Base-by-base conservation (phyloP, 2,797 vertebrate species). In the Urocyon cinereoargenteus region DNA sequence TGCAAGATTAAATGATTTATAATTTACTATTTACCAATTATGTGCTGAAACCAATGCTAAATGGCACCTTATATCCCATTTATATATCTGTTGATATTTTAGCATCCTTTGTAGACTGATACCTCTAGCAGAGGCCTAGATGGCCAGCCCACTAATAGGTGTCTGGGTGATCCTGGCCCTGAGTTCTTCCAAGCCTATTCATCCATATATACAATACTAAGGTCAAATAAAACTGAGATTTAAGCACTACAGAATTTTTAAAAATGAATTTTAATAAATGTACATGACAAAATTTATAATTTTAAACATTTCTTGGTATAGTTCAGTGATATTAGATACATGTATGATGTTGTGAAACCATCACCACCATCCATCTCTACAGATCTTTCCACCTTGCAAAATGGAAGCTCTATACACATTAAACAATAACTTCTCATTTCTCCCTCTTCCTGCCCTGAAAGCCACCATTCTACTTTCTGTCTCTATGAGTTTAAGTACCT, bases 21-120 rank as follows among this genome's bases (percentile, higher is more conserved):
- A 93, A 62, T 83, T 77, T 78, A 8, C 0, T 88, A 57, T 94
- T 94, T 97, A 28, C 40, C 40, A 82, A 59, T 62, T 77, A 81
- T 45, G 5, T 85, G 6, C 13, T 91, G 61, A 78, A 55, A 55
- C 5, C 1, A 22, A n/a, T 24, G 3, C 36, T 92, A 77, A 78
- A 9, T 86, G 31, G 21, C 0, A n/a, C 13, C 18, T 13, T 82
- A 78, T 82, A 92, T 86, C 75, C 31, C 61, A 15, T 66, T 87
- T 36, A 77, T 90, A 45, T 45, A 45, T 85, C 34, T 14, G 40
- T 18, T 89, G 68, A 61, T 40, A 68, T 64, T 86, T 94, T 73
- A 89, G 34, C 10, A 13, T 5, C 3, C 19, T 22, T 92, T 36
- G 1, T 36, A 51, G 8, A 51, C 2, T 16, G 19, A 55, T 62